Percentiles rank a stretch among this genome's conserved stretches.
Evolutionary conservation across 2,888 invertebrate genomes (phyloP).

Genomic region (Stenurella melanura): DNA sequence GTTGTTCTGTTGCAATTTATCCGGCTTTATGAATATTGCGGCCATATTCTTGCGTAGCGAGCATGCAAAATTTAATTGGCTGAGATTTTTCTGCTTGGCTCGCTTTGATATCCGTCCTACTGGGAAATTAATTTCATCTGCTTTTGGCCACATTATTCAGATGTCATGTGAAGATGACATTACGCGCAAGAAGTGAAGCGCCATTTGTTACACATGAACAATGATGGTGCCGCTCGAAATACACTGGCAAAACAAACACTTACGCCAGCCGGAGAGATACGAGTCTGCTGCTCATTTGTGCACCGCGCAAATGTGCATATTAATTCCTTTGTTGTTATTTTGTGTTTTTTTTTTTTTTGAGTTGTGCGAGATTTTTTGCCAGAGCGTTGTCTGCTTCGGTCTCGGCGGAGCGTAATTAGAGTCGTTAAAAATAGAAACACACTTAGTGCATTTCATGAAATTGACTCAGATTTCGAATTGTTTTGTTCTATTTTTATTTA

Average conservation of each 20-base stretch:
- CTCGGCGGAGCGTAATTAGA: not conserved
- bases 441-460: not conserved
- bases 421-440: not conserved
- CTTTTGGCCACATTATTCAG: conserved; percentile 40
- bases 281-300: conserved; percentile 26
- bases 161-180: conserved; percentile 39
- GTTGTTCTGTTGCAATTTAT: conserved; percentile 12
- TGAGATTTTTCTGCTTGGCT: conserved; percentile 36
- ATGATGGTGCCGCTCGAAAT: conserved; percentile 20
- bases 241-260: conserved; percentile 27
- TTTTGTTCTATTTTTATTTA: not conserved
- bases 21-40: not conserved
- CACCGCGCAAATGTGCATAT: conserved; percentile 16
- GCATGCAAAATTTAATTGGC: conserved; percentile 36
- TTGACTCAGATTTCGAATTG: not conserved
- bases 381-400: not conserved
- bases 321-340: conserved; percentile 10
- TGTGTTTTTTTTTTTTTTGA: not conserved
- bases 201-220: conserved; percentile 42
- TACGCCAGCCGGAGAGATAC: not conserved
- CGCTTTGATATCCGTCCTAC: conserved; percentile 32
- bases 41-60: conserved; percentile 4
- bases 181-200: conserved; percentile 34
- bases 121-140: conserved; percentile 44
- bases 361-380: not conserved